Percentiles rank a stretch among this genome's conserved stretches.
Evolutionary conservation across 1,140 invertebrate species (phyloP).

Genomic region (Wasmannia auropunctata): DNA sequence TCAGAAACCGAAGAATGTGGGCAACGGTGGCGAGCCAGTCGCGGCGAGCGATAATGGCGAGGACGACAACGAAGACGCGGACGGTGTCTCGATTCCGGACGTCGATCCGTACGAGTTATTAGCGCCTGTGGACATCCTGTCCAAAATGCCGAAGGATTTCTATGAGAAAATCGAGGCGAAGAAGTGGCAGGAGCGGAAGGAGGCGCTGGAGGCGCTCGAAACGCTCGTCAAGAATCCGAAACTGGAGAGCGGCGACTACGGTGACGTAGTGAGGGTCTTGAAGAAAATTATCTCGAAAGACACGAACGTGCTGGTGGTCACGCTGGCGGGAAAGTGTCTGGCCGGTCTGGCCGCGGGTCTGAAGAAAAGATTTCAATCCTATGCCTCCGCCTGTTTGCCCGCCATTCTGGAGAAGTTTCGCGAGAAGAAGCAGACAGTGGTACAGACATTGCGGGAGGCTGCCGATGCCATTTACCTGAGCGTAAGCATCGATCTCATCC

Average conservation of each 20-base stretch:
- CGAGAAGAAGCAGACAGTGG: slow-evolving; percentile 98
- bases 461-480: slow-evolving; percentile 95
- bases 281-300: slow-evolving; percentile 98
- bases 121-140: slow-evolving; percentile 96
- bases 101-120: slow-evolving; percentile 96
- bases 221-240: slow-evolving; percentile 93
- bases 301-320: slow-evolving; percentile 97
- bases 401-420: slow-evolving; percentile 98
- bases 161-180: slow-evolving; percentile 98
- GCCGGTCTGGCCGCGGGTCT: slow-evolving; percentile 93
- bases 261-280: slow-evolving; percentile 93
- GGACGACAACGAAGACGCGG: slow-evolving; percentile 87
- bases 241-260: slow-evolving; percentile 96
- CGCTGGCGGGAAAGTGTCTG: slow-evolving; percentile 94
- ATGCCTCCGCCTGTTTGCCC: slow-evolving; percentile 92
- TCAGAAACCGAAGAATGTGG: slow-evolving; percentile 92
- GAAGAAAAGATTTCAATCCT: slow-evolving; percentile 94
- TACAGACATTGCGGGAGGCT: slow-evolving; percentile 94
- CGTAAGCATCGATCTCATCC: slow-evolving; percentile 94
- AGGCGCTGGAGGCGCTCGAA: slow-evolving; percentile 93
- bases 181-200: slow-evolving; percentile 99
- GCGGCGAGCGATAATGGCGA: slow-evolving; percentile 84
- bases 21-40: slow-evolving; percentile 63
- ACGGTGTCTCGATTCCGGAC: slow-evolving; percentile 88
- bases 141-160: slow-evolving; percentile 97